Conservation (phyloP, 2,888 invertebrate species). For the Acronicta leporina region DNA sequence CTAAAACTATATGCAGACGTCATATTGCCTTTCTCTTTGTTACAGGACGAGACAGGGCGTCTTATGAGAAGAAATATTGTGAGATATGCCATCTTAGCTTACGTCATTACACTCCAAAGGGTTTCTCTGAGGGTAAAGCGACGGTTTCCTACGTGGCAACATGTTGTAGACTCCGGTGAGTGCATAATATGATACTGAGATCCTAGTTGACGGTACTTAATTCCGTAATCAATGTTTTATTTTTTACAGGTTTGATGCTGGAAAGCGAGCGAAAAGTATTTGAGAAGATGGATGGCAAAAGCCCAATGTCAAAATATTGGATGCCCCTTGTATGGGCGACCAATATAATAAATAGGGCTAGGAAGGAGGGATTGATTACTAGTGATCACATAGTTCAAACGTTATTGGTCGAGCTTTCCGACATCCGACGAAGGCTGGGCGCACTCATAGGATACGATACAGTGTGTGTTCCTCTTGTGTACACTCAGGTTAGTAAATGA, state of each 20-base stretch:
- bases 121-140: constrained; percentile 96
- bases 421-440: constrained; percentile 95
- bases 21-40: constrained; percentile 38
- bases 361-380: constrained; percentile 94
- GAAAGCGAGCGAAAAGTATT: constrained; percentile 97
- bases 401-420: constrained; percentile 95
- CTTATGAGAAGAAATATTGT: constrained; percentile 97
- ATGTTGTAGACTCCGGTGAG: constrained; percentile 96
- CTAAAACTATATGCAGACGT: neutral
- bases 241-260: constrained; percentile 93
- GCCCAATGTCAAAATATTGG: constrained; percentile 97
- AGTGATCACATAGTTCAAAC: constrained; percentile 98
- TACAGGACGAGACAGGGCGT: constrained; percentile 95
- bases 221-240: constrained; percentile 5
- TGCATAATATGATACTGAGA: constrained; percentile 38
- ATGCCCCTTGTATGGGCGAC: constrained; percentile 98
- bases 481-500: constrained; percentile 93
- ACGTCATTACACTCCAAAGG: constrained; percentile 96
- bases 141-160: constrained; percentile 96
- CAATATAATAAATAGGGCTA: constrained; percentile 95
- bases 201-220: constrained; percentile 26
- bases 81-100: constrained; percentile 95
- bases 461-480: constrained; percentile 97
- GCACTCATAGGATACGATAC: constrained; percentile 97
- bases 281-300: constrained; percentile 96